Base-by-base conservation (phyloP, 2,113 vertebrate species). In the Notarius quadriscutis region DNA sequence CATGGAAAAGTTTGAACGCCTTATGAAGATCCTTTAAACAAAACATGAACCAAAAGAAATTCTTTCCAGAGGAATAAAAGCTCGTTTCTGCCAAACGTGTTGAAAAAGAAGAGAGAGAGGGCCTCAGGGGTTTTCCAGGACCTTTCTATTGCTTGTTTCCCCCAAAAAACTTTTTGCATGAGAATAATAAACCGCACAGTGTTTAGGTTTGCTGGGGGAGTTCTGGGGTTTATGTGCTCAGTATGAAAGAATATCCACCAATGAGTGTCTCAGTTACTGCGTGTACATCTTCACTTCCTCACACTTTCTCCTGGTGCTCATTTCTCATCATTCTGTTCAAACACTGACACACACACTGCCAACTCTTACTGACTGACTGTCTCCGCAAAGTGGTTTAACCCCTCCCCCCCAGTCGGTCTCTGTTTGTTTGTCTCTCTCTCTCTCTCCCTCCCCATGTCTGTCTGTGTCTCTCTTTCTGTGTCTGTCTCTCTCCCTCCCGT, bases 271-370 rank as follows among this genome's bases (percentile, higher is more conserved):
- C 51, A 79, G 72, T 78, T 81, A 50, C 87, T 84, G 72, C 25
- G 80, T 84, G 84, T 12, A 9, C 41, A 62, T 55, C 77, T 50
- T 15, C 57, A 55, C 34, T 71, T 81, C 51, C 53, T 75, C 80
- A 75, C 67, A 62, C 17, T 78, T 48, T 69, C n/a, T 22, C 48
- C 77, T 87, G 75, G 4, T 82, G 41, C 74, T 87, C 77, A 89
- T 89, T 87, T 81, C 65, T 87, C 81, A 87, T 87, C 20, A 67
- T 84, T 87, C 71, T 83, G 58, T 74, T 60, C 20, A 72, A 72
- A 72, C 69, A 72, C 69, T 41, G 30, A 17, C 69, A 72, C 69
- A 72, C 69, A 67, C 63, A 41, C 67, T 67, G 63, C 63, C 25
- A 67, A 34, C 71, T 48, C 18, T 20, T 4, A 74, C 71, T 74